Evolutionary conservation across 2,797 vertebrate species (phyloP), one percentile per base, ranked within the genome.

Genomic region (Naso thynnoides): DNA sequence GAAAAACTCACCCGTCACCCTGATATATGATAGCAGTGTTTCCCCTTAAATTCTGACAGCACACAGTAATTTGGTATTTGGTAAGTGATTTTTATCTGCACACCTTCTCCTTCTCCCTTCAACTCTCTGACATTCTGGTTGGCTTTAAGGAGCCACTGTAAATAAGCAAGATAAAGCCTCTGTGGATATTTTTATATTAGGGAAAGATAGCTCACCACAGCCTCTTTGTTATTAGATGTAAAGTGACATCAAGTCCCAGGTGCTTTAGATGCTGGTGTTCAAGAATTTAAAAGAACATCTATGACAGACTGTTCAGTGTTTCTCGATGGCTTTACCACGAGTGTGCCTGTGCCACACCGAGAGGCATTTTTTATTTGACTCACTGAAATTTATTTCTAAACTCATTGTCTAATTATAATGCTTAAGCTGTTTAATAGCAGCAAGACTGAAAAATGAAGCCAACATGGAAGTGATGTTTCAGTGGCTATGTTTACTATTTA

Each of bases 41-140:
- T 85, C 58, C 59, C 54, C 76, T 70, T 83, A 75, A 86, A 88
- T 77, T 84, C 82, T 87, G 81, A 82, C 54, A 48, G 76, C 86
- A 61, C 72, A 72, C 57, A 53, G 82, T 91, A 85, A 91, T 90
- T 90, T 92, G 87, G 84, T 90, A 88, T 92, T 91, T 89, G 87
- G 74, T 74, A 86, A 86, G 81, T 82, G 80, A 91, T 92, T 81
- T 89, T 91, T 89, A 90, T 90, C 85, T 81, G 73, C 74, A 63
- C 72, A 69, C 39, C 64, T 41, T 69, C 63, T 73, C 48, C 31
- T 70, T 48, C 73, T 66, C 48, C 53, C 50, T 68, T 56, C 33
- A 55, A 26, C 71, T 66, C 78, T 67, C 16, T 58, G 66, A 78
- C 74, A 79, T 78, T 80, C 64, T 65, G 39, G 10, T 47, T 76